Evolutionary conservation across 2,113 vertebrate genomes (phyloP).

Genomic region (Canis aureus): DNA sequence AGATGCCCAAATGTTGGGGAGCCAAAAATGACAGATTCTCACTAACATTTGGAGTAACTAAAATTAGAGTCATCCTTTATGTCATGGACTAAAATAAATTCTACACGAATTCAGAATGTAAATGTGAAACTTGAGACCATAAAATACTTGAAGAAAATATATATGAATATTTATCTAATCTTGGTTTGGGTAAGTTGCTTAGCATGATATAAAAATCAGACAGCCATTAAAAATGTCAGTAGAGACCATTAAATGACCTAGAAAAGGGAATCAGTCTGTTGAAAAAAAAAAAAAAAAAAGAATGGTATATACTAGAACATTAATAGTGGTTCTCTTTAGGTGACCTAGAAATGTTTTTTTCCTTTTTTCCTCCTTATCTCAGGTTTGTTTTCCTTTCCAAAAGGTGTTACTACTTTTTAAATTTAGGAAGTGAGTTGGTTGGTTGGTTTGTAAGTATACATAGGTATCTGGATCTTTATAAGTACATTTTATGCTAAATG

Average conservation of each 20-base stretch:
- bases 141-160: conserved; percentile 67
- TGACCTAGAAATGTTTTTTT: neutral
- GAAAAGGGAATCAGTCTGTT: conserved; percentile 53
- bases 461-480: neutral
- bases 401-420: conserved; percentile 22
- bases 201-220: conserved; percentile 66
- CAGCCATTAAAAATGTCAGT: conserved; percentile 56
- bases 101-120: conserved; percentile 69
- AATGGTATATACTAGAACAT: neutral
- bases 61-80: conserved; percentile 76
- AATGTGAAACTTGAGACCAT: conserved; percentile 70
- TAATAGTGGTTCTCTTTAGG: neutral
- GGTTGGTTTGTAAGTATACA: neutral
- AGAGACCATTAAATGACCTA: neutral
- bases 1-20: conserved; percentile 38
- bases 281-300: neutral
- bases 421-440: conserved; percentile 22
- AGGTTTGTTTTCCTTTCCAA: neutral
- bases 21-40: conserved; percentile 67
- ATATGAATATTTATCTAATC: conserved; percentile 71
- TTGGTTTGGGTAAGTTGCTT: conserved; percentile 65
- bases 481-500: conserved; percentile 21
- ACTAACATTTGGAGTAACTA: conserved; percentile 71
- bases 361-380: neutral
- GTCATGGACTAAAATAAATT: conserved; percentile 74